Evolutionary conservation across 2,888 invertebrate genomes (phyloP).

Genomic region (Eueremaeus valkanovi): DNA sequence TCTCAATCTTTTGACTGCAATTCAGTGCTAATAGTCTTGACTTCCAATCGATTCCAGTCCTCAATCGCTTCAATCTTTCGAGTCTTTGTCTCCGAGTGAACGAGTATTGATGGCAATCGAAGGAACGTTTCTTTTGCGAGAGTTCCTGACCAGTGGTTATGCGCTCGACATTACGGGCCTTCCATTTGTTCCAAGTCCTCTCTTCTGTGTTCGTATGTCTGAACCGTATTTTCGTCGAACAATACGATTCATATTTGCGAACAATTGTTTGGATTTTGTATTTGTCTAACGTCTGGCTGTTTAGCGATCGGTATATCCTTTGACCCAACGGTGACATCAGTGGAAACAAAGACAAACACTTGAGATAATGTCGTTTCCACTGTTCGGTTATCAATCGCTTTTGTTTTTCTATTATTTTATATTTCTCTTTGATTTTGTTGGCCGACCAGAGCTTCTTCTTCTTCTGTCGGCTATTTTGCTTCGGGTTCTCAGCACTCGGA

Average conservation of each 20-base stretch:
- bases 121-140: not conserved
- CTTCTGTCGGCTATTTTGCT: not conserved
- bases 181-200: not conserved
- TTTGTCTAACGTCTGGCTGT: not conserved
- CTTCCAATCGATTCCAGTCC: constrained; percentile 18
- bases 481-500: not conserved
- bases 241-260: not conserved
- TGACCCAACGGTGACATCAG: not conserved
- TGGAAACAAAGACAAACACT: not conserved
- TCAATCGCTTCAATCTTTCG: not conserved
- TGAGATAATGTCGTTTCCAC: not conserved
- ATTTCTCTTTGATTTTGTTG: constrained; percentile 16
- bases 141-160: not conserved
- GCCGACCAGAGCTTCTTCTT: not conserved
- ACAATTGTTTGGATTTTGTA: not conserved
- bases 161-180: not conserved
- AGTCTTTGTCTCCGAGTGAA: constrained; percentile 5
- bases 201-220: not conserved
- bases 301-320: not conserved
- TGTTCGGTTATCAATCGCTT: not conserved
- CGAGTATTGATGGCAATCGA: not conserved
- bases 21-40: constrained; percentile 1
- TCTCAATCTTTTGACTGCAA: not conserved
- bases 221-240: not conserved
- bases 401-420: not conserved